Conservation (phyloP, 2,113 vertebrate genomes). For the Eretmochelys imbricata region DNA sequence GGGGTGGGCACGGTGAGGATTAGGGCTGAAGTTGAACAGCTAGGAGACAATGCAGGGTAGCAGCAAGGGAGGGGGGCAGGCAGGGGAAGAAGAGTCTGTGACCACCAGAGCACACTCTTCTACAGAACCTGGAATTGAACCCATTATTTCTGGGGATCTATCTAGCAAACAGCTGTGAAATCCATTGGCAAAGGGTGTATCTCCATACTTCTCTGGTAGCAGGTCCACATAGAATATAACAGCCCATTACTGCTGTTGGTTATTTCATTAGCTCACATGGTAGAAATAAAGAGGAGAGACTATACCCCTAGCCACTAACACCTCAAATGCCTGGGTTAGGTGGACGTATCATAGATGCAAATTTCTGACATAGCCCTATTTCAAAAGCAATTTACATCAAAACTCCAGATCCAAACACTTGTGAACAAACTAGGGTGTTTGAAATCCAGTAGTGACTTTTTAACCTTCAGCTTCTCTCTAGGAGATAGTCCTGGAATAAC, state of each 20-base stretch:
- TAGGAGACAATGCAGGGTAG: neutral
- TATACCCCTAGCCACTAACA: neutral
- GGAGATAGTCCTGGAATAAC: neutral
- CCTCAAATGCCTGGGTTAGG: neutral
- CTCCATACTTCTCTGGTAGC: neutral
- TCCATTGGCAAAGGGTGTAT: neutral
- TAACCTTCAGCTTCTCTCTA: conserved; percentile 13
- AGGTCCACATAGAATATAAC: neutral
- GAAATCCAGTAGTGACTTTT: conserved; percentile 4
- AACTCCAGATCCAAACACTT: neutral
- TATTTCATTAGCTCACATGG: neutral
- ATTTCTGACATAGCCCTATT: neutral
- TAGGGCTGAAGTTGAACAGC: neutral
- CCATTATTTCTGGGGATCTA: neutral
- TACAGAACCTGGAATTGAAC: neutral
- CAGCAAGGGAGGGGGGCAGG: neutral
- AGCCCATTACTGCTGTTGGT: neutral
- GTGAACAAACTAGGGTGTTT: neutral
- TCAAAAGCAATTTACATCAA: neutral
- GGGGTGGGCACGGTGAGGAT: neutral
- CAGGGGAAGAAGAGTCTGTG: neutral
- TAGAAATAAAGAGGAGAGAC: neutral
- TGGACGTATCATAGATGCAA: neutral
- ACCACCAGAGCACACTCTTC: neutral
- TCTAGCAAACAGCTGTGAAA: neutral